Conservation (phyloP, 1,140 invertebrate genomes). For the Euglossa dilemma region DNA sequence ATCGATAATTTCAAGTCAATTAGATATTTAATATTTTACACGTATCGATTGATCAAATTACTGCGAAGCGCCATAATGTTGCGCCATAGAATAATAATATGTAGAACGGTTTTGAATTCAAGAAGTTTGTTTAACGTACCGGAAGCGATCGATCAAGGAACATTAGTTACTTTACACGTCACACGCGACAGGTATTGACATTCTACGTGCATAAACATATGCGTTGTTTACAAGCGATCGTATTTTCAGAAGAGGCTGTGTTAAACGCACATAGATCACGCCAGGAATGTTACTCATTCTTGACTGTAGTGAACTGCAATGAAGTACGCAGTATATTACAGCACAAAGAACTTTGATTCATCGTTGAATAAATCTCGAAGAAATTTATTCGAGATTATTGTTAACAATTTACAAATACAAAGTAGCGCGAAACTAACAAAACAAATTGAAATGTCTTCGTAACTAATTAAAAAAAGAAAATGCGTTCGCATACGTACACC, state of each 20-base stretch:
- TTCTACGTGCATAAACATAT: conserved; percentile 30
- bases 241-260: conserved; percentile 25
- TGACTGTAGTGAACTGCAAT: neutral
- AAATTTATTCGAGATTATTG: neutral
- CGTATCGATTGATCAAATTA: neutral
- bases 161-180: conserved; percentile 30
- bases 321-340: conserved; percentile 2
- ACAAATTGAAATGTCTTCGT: neutral
- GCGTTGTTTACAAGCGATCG: conserved; percentile 28
- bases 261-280: conserved; percentile 32
- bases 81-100: neutral
- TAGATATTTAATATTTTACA: no score
- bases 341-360: conserved; percentile 8
- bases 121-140: conserved; percentile 2
- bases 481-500: no score
- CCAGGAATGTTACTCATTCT: conserved; percentile 22
- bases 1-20: no score
- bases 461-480: no score
- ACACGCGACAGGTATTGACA: conserved; percentile 28
- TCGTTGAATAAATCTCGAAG: conserved; percentile 12
- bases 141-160: conserved; percentile 30
- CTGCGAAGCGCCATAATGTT: neutral
- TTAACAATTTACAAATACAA: neutral
- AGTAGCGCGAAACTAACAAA: neutral
- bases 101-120: neutral